A percentile compares a stretch with the other conserved stretches of the same genome.
phyloP scores from a whole-genome alignment of 2,888 invertebrate genomes.

The Nebria salina region DNA sequence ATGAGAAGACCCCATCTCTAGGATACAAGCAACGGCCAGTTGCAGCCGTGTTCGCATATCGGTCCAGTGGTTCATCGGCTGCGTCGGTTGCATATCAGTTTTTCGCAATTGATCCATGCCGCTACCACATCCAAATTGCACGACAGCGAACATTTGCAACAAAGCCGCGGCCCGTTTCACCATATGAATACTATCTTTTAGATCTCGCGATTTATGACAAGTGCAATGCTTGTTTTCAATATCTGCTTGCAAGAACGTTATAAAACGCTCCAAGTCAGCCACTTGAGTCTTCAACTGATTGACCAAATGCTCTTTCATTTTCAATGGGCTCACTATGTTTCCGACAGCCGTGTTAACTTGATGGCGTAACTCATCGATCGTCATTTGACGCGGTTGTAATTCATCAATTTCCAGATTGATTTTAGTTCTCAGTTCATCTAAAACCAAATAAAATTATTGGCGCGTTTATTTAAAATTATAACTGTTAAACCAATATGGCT shows the following conservation, averaged over 20 bases:
- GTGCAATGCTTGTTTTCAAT: slow-evolving; percentile 63
- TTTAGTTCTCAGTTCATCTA: slow-evolving; percentile 83
- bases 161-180: slow-evolving; percentile 89
- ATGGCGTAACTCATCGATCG: slow-evolving; percentile 83
- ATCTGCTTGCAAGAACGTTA: slow-evolving; percentile 91
- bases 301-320: slow-evolving; percentile 96
- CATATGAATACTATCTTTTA: slow-evolving; percentile 74
- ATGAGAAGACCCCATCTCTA: slow-evolving; percentile 65
- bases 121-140: slow-evolving; percentile 90
- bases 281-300: slow-evolving; percentile 96
- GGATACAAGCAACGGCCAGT: slow-evolving; percentile 80
- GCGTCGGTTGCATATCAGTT: slow-evolving; percentile 84
- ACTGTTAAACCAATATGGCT: background rate
- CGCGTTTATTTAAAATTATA: background rate
- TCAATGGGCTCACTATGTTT: slow-evolving; percentile 91
- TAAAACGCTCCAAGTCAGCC: slow-evolving; percentile 95
- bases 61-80: slow-evolving; percentile 94
- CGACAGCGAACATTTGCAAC: slow-evolving; percentile 90
- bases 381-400: slow-evolving; percentile 75
- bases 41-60: slow-evolving; percentile 94
- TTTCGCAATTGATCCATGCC: slow-evolving; percentile 68
- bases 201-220: slow-evolving; percentile 60
- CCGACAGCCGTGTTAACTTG: slow-evolving; percentile 91
- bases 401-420: slow-evolving; percentile 89
- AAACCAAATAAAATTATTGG: slow-evolving; percentile 41